Evolutionary conservation across 2,888 invertebrate species (phyloP).

Genomic region (Neocrepidodera transversa): DNA sequence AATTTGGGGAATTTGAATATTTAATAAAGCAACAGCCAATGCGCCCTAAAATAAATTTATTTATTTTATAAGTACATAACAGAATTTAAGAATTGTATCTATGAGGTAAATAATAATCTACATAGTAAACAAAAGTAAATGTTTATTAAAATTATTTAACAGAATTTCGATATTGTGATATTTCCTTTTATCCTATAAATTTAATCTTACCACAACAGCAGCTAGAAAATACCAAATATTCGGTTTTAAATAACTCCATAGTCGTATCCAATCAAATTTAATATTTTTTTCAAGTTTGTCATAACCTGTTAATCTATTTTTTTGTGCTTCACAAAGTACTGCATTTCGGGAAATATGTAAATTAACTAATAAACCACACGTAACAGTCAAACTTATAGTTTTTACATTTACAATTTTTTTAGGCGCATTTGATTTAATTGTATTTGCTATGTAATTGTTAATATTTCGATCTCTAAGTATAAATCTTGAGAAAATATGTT

Average conservation of each 20-base stretch:
- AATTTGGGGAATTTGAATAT: slow-evolving; percentile 87
- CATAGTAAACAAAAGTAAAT: too few species aligned
- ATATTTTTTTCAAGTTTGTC: slow-evolving; percentile 61
- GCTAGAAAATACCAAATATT: slow-evolving; percentile 78
- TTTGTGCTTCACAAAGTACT: slow-evolving; percentile 50
- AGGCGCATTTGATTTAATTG: background rate
- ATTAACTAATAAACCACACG: slow-evolving; percentile 41
- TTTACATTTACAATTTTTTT: slow-evolving; percentile 14
- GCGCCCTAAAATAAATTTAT: slow-evolving; percentile 74
- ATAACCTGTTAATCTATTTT: slow-evolving; percentile 55
- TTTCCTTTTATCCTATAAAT: background rate
- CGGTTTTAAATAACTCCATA: slow-evolving; percentile 76
- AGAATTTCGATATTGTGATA: background rate
- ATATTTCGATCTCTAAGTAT: background rate
- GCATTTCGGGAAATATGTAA: slow-evolving; percentile 42
- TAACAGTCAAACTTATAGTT: slow-evolving; percentile 39
- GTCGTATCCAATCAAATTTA: slow-evolving; percentile 80
- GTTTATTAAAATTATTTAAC: too few species aligned
- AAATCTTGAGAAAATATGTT: slow-evolving; percentile 1
- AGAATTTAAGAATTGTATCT: too few species aligned
- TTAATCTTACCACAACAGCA: slow-evolving; percentile 75
- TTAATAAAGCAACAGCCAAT: slow-evolving; percentile 83
- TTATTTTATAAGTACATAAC: background rate
- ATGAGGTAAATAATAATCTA: too few species aligned
- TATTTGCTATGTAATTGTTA: background rate